Conservation (phyloP, 64 coral and sea anemone species). For the Porites lutea region DNA sequence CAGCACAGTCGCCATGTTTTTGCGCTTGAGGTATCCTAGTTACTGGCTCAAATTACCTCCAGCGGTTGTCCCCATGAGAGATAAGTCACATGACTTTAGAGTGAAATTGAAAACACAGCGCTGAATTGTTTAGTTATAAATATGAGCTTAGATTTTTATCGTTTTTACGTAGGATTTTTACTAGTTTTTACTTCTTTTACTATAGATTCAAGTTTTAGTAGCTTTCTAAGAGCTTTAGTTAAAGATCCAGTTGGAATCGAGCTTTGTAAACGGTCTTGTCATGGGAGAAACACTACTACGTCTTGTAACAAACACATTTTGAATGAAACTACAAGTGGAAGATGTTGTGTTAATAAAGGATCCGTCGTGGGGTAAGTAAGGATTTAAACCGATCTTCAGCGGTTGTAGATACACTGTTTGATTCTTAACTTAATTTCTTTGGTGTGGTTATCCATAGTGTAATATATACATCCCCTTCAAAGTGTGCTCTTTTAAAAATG, state of each 20-base stretch:
- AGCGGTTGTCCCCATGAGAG: slow-evolving; percentile 16
- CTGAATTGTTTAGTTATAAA: not conserved
- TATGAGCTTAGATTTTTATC: not conserved
- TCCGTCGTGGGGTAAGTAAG: slow-evolving; percentile 7
- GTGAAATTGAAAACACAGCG: not conserved
- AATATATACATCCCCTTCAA: too few species aligned
- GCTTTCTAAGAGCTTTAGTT: not conserved
- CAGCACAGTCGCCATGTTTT: slow-evolving; percentile 60
- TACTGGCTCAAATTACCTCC: slow-evolving; percentile 25
- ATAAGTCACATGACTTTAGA: not conserved
- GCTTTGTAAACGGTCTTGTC: slow-evolving; percentile 23
- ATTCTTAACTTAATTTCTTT: not conserved
- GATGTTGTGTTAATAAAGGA: slow-evolving; percentile 23
- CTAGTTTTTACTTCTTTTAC: slow-evolving; percentile 1
- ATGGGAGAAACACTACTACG: not conserved
- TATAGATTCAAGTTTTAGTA: not conserved
- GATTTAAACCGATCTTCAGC: not conserved
- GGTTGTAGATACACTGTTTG: not conserved
- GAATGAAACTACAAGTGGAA: slow-evolving; percentile 13
- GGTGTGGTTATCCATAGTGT: too few species aligned
- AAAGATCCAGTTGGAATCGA: not conserved
- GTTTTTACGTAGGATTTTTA: not conserved
- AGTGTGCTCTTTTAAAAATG: too few species aligned
- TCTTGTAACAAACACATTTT: not conserved
- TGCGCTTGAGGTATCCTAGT: slow-evolving; percentile 61